phyloP scores from a whole-genome alignment of 92 coral and sea anemone species.

The Zoanthus sansibaricus region DNA sequence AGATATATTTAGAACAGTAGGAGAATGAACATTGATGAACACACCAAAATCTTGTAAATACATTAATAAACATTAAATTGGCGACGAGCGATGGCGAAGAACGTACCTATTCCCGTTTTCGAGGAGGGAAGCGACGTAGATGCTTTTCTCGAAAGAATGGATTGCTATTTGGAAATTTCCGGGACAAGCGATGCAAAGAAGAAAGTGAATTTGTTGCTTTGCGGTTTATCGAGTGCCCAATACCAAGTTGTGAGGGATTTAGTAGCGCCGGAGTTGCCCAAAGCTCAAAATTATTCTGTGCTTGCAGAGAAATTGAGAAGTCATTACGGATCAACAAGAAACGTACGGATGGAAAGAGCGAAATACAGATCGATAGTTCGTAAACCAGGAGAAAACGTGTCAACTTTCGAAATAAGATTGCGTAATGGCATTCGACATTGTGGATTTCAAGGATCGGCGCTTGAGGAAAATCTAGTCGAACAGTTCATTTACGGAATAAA shows the following conservation, averaged over 20 bases:
- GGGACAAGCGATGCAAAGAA: slow-evolving; percentile 12
- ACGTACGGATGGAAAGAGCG: slow-evolving; percentile 7
- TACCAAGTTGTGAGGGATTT: slow-evolving; percentile 9
- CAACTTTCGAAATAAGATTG: slow-evolving; percentile 4
- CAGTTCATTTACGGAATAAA: slow-evolving; percentile 35
- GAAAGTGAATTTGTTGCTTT: slow-evolving; percentile 3
- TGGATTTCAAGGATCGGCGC: slow-evolving; percentile 3
- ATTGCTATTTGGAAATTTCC: neutral
- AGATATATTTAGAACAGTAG: too few species aligned
- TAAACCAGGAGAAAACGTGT: neutral
- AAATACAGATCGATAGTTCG: slow-evolving; percentile 4
- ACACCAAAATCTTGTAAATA: too few species aligned
- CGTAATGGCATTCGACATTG: neutral
- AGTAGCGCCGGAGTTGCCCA: slow-evolving; percentile 17
- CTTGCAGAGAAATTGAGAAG: slow-evolving; percentile 2
- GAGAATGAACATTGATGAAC: too few species aligned
- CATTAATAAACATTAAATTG: neutral
- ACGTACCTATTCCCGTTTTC: slow-evolving; percentile 4
- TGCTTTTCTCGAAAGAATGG: slow-evolving; percentile 11
- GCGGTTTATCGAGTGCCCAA: slow-evolving; percentile 19
- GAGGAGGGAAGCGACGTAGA: slow-evolving; percentile 23
- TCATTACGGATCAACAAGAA: neutral
- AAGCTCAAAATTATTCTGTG: neutral
- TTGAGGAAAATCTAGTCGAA: slow-evolving; percentile 35
- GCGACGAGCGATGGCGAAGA: slow-evolving; percentile 23